These are phyloP conservation scores for Limenitis camilla DNA, from an alignment of 2,888 invertebrate species.

Conservation along the genomic window DNA sequence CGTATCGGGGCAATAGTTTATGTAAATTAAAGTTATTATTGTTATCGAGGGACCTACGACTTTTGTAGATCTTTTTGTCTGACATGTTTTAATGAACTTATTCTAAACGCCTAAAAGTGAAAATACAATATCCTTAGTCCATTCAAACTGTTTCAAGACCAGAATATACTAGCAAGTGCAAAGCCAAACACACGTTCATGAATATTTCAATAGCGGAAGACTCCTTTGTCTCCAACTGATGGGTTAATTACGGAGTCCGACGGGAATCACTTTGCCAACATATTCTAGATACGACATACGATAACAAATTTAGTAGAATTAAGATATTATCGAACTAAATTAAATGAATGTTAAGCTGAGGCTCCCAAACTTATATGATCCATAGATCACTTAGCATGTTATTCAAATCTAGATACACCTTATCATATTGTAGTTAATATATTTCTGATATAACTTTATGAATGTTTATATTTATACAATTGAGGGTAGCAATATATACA, in stretches of 20 bases:
- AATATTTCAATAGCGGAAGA: constrained; percentile 62
- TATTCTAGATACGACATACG: constrained; percentile 23
- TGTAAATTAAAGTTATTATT: too few species aligned
- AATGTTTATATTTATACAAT: too few species aligned
- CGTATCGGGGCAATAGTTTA: too few species aligned
- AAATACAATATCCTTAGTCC: not conserved
- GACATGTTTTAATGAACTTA: too few species aligned
- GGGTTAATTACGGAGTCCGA: constrained; percentile 56
- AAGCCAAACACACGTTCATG: constrained; percentile 37
- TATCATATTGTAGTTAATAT: too few species aligned
- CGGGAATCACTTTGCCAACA: constrained; percentile 25
- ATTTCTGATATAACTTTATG: too few species aligned
- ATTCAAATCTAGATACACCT: too few species aligned
- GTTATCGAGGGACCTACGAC: too few species aligned
- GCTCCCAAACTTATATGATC: not conserved
- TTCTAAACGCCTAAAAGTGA: too few species aligned
- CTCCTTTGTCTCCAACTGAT: constrained; percentile 60
- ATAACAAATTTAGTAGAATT: constrained; percentile 2
- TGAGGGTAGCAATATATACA: too few species aligned
- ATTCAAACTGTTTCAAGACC: constrained; percentile 2
- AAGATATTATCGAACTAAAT: constrained; percentile 3
- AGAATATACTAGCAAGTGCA: constrained; percentile 12
- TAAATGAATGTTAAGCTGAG: constrained; percentile 7
- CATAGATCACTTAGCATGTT: too few species aligned
- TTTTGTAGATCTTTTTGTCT: too few species aligned